Evolutionary conservation across 2,797 vertebrate species (phyloP).

Genomic region (Sebastes itinus): DNA sequence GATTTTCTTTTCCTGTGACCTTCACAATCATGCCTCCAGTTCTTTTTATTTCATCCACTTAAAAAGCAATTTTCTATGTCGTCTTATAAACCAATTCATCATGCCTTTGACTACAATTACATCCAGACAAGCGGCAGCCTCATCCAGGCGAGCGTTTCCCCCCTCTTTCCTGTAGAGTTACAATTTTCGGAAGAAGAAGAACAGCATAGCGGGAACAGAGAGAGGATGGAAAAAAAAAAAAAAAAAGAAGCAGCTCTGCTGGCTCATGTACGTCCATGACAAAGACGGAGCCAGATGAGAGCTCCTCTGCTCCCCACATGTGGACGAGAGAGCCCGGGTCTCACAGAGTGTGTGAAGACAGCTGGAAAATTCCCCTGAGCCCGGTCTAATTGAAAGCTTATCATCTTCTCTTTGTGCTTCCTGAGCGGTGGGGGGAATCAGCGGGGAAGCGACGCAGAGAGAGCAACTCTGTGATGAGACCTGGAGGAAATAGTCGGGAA

Average conservation of each 20-base stretch:
- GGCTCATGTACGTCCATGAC: constrained; percentile 56
- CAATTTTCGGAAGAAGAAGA: constrained; percentile 57
- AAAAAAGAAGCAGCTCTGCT: constrained; percentile 17
- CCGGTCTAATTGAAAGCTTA: constrained; percentile 82
- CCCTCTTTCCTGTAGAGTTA: constrained; percentile 52
- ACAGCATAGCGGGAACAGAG: constrained; percentile 40
- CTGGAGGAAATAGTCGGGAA: constrained; percentile 47
- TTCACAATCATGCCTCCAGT: constrained; percentile 13
- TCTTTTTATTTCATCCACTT: constrained; percentile 46
- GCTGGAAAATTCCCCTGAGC: constrained; percentile 81
- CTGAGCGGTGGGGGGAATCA: constrained; percentile 60
- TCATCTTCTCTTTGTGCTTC: constrained; percentile 79
- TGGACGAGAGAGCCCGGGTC: constrained; percentile 57
- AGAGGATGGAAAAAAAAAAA: background rate
- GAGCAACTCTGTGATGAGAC: constrained; percentile 61
- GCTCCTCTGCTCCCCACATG: constrained; percentile 76
- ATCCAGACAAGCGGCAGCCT: constrained; percentile 61
- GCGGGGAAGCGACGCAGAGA: constrained; percentile 10
- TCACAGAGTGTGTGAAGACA: constrained; percentile 78
- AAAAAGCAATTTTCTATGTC: constrained; percentile 43
- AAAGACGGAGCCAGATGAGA: constrained; percentile 70
- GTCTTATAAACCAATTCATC: constrained; percentile 53
- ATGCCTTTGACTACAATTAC: constrained; percentile 53
- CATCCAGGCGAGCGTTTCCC: constrained; percentile 30
- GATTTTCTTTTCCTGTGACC: constrained; percentile 7